Conservation (phyloP, 2,113 vertebrate species). For the Pluvialis apricaria region DNA sequence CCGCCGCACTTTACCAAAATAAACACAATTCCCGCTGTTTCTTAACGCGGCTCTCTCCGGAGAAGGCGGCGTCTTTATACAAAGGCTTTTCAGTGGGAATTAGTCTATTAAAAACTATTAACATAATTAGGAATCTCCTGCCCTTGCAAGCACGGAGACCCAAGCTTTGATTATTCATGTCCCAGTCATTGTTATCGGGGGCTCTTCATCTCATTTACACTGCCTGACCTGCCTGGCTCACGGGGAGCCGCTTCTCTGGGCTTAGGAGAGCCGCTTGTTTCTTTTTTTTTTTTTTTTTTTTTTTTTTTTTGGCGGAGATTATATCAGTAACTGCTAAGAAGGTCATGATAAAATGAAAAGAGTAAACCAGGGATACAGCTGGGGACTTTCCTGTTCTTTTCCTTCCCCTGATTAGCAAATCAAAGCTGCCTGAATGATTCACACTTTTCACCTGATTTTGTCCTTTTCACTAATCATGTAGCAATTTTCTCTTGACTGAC, state of each 20-base stretch:
- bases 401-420: slow-evolving; percentile 99
- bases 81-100: slow-evolving; percentile 78
- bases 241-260: slow-evolving; percentile 78
- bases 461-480: slow-evolving; percentile 99
- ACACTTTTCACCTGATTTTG: slow-evolving; percentile 99
- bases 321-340: slow-evolving; percentile 93
- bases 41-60: slow-evolving; percentile 66
- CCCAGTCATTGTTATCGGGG: slow-evolving; percentile 80
- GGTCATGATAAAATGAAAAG: slow-evolving; percentile 97
- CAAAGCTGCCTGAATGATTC: slow-evolving; percentile 98
- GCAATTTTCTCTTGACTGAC: slow-evolving; percentile 99
- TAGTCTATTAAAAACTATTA: slow-evolving; percentile 95
- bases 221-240: slow-evolving; percentile 82
- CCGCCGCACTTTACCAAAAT: slow-evolving; percentile 71
- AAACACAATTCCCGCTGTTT: slow-evolving; percentile 74
- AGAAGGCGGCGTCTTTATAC: slow-evolving; percentile 67
- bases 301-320: slow-evolving; percentile 82
- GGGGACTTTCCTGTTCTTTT: slow-evolving; percentile 92
- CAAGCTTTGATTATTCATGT: slow-evolving; percentile 87
- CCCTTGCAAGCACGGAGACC: slow-evolving; percentile 82
- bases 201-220: slow-evolving; percentile 86
- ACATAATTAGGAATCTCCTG: slow-evolving; percentile 91
- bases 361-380: slow-evolving; percentile 95
- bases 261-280: slow-evolving; percentile 81
- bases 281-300: slow-evolving; percentile 43